Conservation (phyloP, 2,797 vertebrate species). For the Anabacerthia variegaticeps region DNA sequence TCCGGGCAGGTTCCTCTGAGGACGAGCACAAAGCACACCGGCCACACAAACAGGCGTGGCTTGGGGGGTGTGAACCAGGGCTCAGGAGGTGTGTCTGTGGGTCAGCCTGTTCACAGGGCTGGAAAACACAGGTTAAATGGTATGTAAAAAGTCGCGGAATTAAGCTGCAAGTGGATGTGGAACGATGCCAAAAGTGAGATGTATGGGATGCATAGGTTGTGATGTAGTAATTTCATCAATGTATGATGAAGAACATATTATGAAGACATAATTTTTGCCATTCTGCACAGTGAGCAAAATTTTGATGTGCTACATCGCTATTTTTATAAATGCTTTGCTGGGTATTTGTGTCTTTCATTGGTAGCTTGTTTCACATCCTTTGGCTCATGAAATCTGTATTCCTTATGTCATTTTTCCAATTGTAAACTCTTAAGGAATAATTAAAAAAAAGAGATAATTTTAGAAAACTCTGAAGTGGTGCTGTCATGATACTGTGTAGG, state of each 20-base stretch:
- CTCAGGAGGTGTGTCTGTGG: rapidly evolving
- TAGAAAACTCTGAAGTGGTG: not conserved
- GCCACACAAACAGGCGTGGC: rapidly evolving
- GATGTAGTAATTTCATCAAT: not conserved
- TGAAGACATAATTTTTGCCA: not conserved
- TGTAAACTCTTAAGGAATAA: not conserved
- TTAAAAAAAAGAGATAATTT: not conserved
- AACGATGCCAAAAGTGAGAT: not conserved
- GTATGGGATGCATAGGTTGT: not conserved
- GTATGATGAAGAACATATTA: not conserved
- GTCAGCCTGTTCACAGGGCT: not conserved
- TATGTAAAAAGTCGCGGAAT: not conserved
- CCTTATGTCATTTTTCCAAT: not conserved
- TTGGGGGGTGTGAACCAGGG: rapidly evolving
- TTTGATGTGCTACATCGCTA: not conserved
- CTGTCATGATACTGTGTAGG: not conserved
- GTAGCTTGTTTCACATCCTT: not conserved
- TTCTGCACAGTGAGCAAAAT: not conserved
- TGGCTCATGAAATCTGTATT: not conserved
- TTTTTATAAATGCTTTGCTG: not conserved
- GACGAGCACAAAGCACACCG: rapidly evolving
- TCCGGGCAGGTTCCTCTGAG: not conserved
- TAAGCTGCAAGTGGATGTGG: not conserved
- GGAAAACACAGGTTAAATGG: not conserved
- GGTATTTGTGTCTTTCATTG: not conserved